phyloP scores from a whole-genome alignment of 1,140 invertebrate genomes.

The Stegodyphus mimosarum region DNA sequence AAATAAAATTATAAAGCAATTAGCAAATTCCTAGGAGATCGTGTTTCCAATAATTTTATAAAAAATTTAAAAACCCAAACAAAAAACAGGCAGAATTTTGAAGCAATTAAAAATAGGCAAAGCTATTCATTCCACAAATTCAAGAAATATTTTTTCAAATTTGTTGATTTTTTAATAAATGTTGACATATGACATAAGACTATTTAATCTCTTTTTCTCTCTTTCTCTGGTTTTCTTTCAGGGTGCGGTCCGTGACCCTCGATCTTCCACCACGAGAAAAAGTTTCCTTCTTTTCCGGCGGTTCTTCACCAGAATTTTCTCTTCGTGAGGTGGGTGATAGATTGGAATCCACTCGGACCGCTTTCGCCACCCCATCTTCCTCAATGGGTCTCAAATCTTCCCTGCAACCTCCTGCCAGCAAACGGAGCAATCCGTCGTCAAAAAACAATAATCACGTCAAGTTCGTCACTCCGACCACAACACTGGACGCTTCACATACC shows the following conservation, averaged over 20 bases:
- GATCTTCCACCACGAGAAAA: constrained; percentile 44
- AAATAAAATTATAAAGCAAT: too few species aligned
- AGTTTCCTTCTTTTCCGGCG: constrained; percentile 40
- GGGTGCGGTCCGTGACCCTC: constrained; percentile 35
- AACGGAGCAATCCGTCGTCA: background rate
- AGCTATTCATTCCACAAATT: too few species aligned
- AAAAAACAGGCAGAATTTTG: too few species aligned
- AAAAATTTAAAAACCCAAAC: too few species aligned
- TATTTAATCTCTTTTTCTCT: background rate
- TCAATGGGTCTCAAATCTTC: background rate
- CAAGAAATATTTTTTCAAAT: too few species aligned
- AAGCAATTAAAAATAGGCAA: too few species aligned
- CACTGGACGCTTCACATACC: constrained; percentile 30
- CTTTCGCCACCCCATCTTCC: background rate
- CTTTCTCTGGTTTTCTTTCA: constrained; percentile 25
- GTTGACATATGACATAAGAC: background rate
- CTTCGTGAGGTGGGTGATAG: constrained; percentile 20
- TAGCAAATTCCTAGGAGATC: too few species aligned
- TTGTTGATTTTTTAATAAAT: background rate
- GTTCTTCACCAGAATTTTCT: constrained; percentile 52
- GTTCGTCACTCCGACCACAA: constrained; percentile 24
- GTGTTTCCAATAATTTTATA: too few species aligned
- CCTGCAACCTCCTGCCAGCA: background rate
- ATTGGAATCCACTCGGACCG: constrained; percentile 9
- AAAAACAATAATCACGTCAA: constrained; percentile 54